Conservation (phyloP, 2,797 vertebrate genomes). For the Microctenopoma stevenorrisi region DNA sequence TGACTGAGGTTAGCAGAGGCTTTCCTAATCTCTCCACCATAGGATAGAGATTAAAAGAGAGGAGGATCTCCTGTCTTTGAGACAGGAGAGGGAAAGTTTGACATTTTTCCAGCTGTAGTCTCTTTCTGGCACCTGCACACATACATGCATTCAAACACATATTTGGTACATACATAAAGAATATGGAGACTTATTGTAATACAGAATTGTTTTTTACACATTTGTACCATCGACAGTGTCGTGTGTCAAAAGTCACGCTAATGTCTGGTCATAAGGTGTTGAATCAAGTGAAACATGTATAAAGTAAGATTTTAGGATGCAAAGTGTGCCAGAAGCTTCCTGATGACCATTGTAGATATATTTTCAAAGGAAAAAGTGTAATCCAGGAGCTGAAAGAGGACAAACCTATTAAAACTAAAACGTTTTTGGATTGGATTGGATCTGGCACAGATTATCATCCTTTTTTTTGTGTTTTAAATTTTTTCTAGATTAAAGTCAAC, state of each 20-base stretch:
- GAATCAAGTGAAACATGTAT: slow-evolving; percentile 36
- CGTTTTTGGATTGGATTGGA: slow-evolving; percentile 7
- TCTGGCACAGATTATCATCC: slow-evolving; percentile 1
- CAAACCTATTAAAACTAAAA: slow-evolving; percentile 61
- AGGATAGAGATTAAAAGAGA: slow-evolving; percentile 39
- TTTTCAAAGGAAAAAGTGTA: slow-evolving; percentile 40
- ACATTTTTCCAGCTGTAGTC: slow-evolving; percentile 62
- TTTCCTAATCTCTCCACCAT: slow-evolving; percentile 53
- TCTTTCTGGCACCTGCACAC: slow-evolving; percentile 3
- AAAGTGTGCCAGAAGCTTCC: slow-evolving; percentile 42
- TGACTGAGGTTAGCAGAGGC: slow-evolving; percentile 33
- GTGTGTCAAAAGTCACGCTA: slow-evolving; percentile 15
- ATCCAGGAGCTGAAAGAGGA: slow-evolving; percentile 49
- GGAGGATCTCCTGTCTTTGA: slow-evolving; percentile 1
- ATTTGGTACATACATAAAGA: slow-evolving; percentile 8
- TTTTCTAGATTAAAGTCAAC: slow-evolving; percentile 46
- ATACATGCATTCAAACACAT: background rate
- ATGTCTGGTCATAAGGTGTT: slow-evolving; percentile 10
- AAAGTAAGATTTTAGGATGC: slow-evolving; percentile 41
- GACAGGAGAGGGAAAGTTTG: slow-evolving; percentile 55
- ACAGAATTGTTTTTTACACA: slow-evolving; percentile 5
- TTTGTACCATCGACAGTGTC: slow-evolving; percentile 1
- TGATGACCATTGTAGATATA: slow-evolving; percentile 42
- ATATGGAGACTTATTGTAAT: slow-evolving; percentile 19
- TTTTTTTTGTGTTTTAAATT: slow-evolving; percentile 26